A percentile compares a stretch with the other conserved stretches of the same genome.
Evolutionary conservation across 2,888 invertebrate species (phyloP).

Genomic region (Melinaea menophilus): DNA sequence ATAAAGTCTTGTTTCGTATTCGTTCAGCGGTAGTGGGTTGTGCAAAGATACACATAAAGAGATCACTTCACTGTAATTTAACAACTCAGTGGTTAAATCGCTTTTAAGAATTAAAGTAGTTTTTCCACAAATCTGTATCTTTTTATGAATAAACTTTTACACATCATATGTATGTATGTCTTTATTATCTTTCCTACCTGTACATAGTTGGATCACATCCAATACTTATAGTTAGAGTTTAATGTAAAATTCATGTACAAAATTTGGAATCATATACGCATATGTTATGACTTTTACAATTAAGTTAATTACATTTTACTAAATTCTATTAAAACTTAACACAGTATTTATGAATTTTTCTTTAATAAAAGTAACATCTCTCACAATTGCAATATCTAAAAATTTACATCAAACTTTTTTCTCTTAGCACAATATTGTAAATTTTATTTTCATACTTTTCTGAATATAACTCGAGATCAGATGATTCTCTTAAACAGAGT

Average conservation of each 20-base stretch:
- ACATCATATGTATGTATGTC: background rate
- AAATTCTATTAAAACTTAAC: too few relatives aligned
- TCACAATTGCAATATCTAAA: background rate
- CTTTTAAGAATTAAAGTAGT: constrained; percentile 3
- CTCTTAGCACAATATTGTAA: constrained; percentile 14
- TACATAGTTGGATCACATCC: background rate
- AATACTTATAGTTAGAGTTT: background rate
- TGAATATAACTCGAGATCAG: constrained; percentile 27
- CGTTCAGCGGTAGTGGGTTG: constrained; percentile 9
- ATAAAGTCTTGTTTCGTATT: constrained; percentile 12
- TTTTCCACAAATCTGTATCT: background rate
- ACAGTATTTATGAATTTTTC: too few relatives aligned
- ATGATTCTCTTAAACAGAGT: constrained; percentile 62
- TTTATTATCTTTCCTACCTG: background rate
- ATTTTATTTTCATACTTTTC: constrained; percentile 35
- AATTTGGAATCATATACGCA: background rate
- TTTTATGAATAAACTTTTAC: background rate
- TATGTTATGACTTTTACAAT: too few relatives aligned
- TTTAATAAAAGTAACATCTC: background rate
- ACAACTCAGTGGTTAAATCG: constrained; percentile 14
- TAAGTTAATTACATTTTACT: too few relatives aligned
- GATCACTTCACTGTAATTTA: constrained; percentile 16
- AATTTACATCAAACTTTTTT: background rate
- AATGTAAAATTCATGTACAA: background rate
- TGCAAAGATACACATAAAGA: constrained; percentile 18